Conservation (phyloP, 2,113 vertebrate genomes). For the Paracanthobrama guichenoti region DNA sequence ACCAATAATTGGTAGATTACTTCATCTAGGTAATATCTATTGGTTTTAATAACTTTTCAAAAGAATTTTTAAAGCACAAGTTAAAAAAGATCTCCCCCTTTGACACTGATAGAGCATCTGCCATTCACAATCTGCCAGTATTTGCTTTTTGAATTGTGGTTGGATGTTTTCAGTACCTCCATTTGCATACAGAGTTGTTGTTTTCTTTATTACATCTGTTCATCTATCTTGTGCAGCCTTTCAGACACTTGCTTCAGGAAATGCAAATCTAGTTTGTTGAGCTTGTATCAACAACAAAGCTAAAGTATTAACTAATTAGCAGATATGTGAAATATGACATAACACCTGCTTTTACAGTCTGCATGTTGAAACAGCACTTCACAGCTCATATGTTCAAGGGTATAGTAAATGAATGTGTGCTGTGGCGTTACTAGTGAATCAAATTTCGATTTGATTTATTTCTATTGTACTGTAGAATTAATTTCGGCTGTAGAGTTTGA, state of each 20-base stretch:
- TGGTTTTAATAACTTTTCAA: neutral
- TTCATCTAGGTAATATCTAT: neutral
- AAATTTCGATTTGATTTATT: neutral
- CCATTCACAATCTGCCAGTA: neutral
- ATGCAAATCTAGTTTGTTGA: constrained; percentile 1
- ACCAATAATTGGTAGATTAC: neutral
- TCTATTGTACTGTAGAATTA: neutral
- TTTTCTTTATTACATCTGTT: constrained; percentile 1
- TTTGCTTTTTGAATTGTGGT: neutral
- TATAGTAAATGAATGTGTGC: neutral
- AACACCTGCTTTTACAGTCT: constrained; percentile 5
- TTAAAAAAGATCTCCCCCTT: neutral
- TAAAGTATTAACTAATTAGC: neutral
- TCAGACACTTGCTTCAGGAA: neutral
- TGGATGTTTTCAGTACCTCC: neutral
- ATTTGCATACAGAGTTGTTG: neutral
- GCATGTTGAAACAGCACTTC: neutral
- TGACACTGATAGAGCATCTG: neutral
- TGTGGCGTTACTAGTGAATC: neutral
- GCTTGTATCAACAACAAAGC: neutral
- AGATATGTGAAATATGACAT: neutral
- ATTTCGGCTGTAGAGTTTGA: neutral
- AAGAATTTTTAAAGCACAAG: neutral
- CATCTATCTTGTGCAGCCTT: neutral
- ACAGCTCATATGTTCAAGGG: neutral